Conservation (phyloP, 2,797 vertebrate genomes). For the Chaetodon trifasciatus region DNA sequence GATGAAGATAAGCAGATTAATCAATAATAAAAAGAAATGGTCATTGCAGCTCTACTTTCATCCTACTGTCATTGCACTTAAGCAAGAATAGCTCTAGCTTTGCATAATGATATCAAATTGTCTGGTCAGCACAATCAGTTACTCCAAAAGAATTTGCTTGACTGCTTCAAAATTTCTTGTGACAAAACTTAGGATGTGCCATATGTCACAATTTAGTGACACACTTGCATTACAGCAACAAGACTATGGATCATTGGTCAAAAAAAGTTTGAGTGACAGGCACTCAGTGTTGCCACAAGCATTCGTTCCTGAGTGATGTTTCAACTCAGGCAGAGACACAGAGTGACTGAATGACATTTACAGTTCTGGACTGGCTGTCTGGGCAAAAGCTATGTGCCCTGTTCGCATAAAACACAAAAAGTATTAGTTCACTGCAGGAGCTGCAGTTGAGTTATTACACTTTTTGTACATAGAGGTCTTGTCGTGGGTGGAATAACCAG, state of each 20-base stretch:
- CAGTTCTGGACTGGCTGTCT: constrained; percentile 50
- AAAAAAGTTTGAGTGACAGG: constrained; percentile 57
- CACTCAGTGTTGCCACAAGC: constrained; percentile 32
- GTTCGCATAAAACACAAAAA: constrained; percentile 57
- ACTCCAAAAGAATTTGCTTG: neutral
- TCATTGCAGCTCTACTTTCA: neutral
- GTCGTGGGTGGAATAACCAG: constrained; percentile 42
- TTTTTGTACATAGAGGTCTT: constrained; percentile 49
- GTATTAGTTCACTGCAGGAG: constrained; percentile 54
- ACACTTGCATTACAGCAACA: constrained; percentile 47
- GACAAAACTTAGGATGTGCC: constrained; percentile 20
- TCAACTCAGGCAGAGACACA: constrained; percentile 42
- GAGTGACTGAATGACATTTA: constrained; percentile 64
- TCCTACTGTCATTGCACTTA: neutral
- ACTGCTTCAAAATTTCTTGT: neutral
- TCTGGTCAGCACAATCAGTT: neutral
- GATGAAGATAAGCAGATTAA: neutral
- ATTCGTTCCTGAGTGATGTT: constrained; percentile 46
- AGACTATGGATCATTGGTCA: constrained; percentile 47
- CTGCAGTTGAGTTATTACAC: constrained; percentile 49
- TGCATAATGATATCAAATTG: neutral
- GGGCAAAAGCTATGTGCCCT: constrained; percentile 40
- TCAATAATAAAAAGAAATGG: neutral
- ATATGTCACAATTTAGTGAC: constrained; percentile 47
- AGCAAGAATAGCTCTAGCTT: neutral